phyloP scores from a whole-genome alignment of 2,797 vertebrate genomes.

The Picus viridis region DNA sequence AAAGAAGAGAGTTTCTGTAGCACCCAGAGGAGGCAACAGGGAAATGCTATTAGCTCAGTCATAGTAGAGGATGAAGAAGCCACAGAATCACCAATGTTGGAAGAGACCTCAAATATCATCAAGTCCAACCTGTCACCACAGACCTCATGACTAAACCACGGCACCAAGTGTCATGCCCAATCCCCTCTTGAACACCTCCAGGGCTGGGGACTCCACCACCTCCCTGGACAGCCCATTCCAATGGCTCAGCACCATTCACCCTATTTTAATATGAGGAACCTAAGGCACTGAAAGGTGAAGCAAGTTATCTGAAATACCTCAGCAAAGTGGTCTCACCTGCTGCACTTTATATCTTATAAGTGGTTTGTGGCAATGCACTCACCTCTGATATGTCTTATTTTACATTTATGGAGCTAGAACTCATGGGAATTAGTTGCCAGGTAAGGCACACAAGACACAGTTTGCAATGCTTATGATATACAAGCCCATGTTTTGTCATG shows the following conservation, averaged over 20 bases:
- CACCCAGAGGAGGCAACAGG: not conserved
- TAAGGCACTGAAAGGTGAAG: not conserved
- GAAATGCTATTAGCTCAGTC: not conserved
- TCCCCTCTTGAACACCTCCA: too few relatives aligned
- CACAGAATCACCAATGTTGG: too few relatives aligned
- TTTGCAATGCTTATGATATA: not conserved
- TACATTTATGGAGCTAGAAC: not conserved
- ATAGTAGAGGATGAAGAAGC: not conserved
- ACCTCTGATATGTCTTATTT: not conserved
- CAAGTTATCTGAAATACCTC: not conserved
- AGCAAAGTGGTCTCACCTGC: not conserved
- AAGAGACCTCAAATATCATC: too few relatives aligned
- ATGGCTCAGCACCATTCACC: not conserved
- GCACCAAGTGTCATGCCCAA: too few relatives aligned
- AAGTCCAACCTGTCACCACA: too few relatives aligned
- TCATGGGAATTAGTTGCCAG: not conserved
- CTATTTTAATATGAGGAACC: not conserved
- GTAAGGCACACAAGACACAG: not conserved
- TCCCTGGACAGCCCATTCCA: too few relatives aligned
- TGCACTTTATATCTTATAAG: not conserved
- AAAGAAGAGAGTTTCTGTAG: not conserved
- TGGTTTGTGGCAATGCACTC: not conserved
- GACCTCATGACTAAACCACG: too few relatives aligned
- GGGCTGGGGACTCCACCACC: too few relatives aligned
- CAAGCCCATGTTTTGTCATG: not conserved